Conservation (phyloP, 2,797 vertebrate genomes). For the Helostoma temminkii region DNA sequence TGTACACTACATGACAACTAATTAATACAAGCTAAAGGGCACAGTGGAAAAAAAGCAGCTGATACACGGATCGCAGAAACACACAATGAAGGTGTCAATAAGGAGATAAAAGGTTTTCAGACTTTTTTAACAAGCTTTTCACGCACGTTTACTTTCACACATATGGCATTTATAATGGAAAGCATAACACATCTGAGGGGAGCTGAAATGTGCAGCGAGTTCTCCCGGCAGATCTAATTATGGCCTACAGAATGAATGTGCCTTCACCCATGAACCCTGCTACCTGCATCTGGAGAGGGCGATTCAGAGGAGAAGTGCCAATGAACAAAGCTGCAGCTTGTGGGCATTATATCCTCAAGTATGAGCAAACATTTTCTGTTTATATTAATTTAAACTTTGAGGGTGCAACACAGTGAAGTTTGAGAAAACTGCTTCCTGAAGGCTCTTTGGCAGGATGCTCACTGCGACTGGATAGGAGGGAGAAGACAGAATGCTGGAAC, state of each 20-base stretch:
- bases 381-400: conserved; percentile 60
- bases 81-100: conserved; percentile 17
- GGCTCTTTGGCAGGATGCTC: conserved; percentile 34
- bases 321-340: conserved; percentile 42
- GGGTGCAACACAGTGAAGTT: background rate
- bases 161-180: conserved; percentile 57
- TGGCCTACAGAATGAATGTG: conserved; percentile 64
- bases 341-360: conserved; percentile 11
- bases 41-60: background rate
- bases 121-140: background rate
- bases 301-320: conserved; percentile 11
- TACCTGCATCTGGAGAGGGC: conserved; percentile 41
- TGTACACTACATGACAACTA: conserved; percentile 39
- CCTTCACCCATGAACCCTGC: conserved; percentile 66
- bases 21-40: conserved; percentile 58
- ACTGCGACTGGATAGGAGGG: conserved; percentile 21
- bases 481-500: conserved; percentile 40
- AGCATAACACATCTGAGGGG: conserved; percentile 38
- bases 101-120: conserved; percentile 37
- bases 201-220: conserved; percentile 38
- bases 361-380: conserved; percentile 41
- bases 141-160: conserved; percentile 26
- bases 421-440: conserved; percentile 29
- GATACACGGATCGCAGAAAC: conserved; percentile 9
- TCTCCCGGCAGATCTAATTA: conserved; percentile 81